Evolutionary conservation across 2,113 vertebrate genomes (phyloP).

Genomic region (Pteruthius melanotis): DNA sequence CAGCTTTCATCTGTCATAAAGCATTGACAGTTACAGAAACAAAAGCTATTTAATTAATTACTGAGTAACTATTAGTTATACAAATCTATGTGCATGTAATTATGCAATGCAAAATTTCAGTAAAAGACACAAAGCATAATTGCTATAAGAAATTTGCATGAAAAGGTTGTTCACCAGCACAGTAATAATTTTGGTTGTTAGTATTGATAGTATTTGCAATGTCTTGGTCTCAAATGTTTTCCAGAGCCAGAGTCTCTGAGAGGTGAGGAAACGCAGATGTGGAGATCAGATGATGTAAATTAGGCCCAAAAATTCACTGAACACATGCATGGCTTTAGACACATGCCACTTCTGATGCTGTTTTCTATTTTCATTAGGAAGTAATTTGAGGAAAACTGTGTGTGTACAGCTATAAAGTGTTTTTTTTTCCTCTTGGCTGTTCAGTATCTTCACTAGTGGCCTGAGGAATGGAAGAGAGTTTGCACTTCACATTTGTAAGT

Average conservation of each 20-base stretch:
- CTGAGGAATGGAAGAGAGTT: neutral
- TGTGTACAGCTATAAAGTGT: neutral
- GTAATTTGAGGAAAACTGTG: neutral
- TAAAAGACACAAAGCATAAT: neutral
- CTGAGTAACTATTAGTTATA: neutral
- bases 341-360: neutral
- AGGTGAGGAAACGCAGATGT: neutral
- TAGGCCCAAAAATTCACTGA: neutral
- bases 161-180: neutral
- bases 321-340: neutral
- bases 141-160: neutral
- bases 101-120: neutral
- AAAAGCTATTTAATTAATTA: neutral
- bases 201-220: neutral
- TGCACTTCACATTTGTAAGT: neutral
- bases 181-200: neutral
- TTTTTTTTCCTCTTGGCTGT: neutral
- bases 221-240: neutral
- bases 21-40: neutral
- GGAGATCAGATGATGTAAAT: neutral
- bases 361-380: neutral
- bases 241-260: neutral
- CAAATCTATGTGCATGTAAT: neutral
- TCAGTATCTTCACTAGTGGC: neutral
- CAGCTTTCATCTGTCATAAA: neutral